Evolutionary conservation across 2,888 invertebrate genomes (phyloP).

Genomic region (Polylopha cassiicola): DNA sequence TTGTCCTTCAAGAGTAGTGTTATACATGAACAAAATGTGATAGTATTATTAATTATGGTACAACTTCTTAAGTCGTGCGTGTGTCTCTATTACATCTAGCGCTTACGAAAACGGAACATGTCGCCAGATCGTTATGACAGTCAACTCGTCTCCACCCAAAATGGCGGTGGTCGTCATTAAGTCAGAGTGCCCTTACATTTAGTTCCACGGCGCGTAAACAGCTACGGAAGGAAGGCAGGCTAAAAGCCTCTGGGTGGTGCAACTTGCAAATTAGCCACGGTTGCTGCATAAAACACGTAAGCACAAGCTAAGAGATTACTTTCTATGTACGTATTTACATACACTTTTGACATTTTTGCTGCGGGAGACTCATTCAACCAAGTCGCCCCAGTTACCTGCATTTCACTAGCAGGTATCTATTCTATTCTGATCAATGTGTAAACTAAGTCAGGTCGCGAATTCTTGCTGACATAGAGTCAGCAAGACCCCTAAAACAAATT

Average conservation of each 20-base stretch:
- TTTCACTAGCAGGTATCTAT: constrained; percentile 20
- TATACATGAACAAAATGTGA: too few species aligned
- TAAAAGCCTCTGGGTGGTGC: constrained; percentile 60
- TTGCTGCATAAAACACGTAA: constrained; percentile 56
- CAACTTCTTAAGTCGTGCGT: too few species aligned
- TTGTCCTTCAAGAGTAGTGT: too few species aligned
- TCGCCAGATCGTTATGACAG: constrained; percentile 9
- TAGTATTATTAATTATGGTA: too few species aligned
- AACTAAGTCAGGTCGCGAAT: constrained; percentile 12
- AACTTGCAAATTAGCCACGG: constrained; percentile 66
- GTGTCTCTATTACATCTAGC: too few species aligned
- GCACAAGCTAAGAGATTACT: constrained; percentile 59
- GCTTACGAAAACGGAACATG: too few species aligned
- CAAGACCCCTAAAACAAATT: too few species aligned
- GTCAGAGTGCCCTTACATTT: constrained; percentile 56
- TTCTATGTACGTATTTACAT: constrained; percentile 32
- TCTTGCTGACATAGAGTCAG: too few species aligned
- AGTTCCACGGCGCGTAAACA: constrained; percentile 59
- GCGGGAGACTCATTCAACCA: constrained; percentile 23
- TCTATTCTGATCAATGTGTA: constrained; percentile 19
- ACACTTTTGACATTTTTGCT: constrained; percentile 26
- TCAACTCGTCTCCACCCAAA: constrained; percentile 49
- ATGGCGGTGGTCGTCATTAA: constrained; percentile 66
- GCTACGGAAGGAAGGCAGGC: constrained; percentile 62
- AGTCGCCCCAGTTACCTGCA: constrained; percentile 25